A percentile compares a stretch with the other conserved stretches of the same genome.
Conservation (phyloP, 2,888 invertebrate species). For the Leptarthrus brevirostris region DNA sequence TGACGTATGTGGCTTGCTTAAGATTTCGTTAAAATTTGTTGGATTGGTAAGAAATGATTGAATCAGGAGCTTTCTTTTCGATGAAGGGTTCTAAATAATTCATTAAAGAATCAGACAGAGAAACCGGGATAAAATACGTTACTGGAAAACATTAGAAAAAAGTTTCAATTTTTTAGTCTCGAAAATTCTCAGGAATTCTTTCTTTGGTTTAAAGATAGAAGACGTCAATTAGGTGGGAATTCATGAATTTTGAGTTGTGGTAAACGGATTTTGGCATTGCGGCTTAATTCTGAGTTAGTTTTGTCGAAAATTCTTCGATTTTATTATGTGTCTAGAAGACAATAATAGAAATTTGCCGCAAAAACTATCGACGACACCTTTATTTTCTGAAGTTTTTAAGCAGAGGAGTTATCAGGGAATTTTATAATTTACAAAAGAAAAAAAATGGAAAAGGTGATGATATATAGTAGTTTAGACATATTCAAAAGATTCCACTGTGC, state of each 20-base stretch:
- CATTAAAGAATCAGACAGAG: conserved; percentile 5
- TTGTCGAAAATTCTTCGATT: not conserved
- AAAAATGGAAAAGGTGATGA: too few relatives aligned
- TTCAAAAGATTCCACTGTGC: too few relatives aligned
- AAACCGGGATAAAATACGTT: not conserved
- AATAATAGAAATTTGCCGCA: not conserved
- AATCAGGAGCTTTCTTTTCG: conserved; percentile 9
- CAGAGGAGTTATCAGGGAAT: too few relatives aligned
- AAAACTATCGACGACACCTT: not conserved
- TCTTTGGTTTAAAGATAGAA: conserved; percentile 42
- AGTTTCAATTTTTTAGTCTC: not conserved
- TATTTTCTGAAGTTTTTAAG: too few relatives aligned
- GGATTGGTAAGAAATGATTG: conserved; percentile 38
- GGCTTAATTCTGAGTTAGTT: not conserved
- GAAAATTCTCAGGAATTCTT: conserved; percentile 31
- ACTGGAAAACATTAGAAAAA: not conserved
- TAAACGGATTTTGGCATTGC: conserved; percentile 13
- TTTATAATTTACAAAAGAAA: too few relatives aligned
- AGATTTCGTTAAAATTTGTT: conserved; percentile 23
- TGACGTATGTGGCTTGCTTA: conserved; percentile 15
- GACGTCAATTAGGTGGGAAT: conserved; percentile 53
- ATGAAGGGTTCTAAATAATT: conserved; percentile 32
- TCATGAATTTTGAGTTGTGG: conserved; percentile 37
- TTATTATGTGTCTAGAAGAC: not conserved
- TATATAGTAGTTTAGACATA: too few relatives aligned